These are phyloP conservation scores for Lepidocolaptes lacrymiger DNA, from an alignment of 2,797 vertebrate species.

Conservation along the genomic window DNA sequence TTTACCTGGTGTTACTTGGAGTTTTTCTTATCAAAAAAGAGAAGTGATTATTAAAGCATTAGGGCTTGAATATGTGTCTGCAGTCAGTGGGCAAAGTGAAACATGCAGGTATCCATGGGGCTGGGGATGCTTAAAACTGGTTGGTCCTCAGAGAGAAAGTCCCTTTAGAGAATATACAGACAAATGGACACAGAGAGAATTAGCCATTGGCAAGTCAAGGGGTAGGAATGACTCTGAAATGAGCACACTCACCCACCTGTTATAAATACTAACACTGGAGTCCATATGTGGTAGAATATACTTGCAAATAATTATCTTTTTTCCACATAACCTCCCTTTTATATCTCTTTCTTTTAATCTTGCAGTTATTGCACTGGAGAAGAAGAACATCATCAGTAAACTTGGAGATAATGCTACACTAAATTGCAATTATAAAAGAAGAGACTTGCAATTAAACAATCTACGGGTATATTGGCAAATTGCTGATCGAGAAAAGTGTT, in stretches of 20 bases:
- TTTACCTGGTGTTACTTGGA: background rate
- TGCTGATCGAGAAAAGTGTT: background rate
- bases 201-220: background rate
- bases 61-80: background rate
- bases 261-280: background rate
- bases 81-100: background rate
- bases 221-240: background rate
- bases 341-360: background rate
- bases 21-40: background rate
- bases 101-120: background rate
- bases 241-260: background rate
- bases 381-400: constrained; percentile 18
- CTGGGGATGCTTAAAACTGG: background rate
- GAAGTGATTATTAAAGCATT: background rate
- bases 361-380: background rate
- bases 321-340: background rate
- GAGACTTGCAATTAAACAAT: background rate
- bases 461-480: constrained; percentile 73
- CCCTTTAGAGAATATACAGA: background rate
- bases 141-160: background rate
- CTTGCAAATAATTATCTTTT: background rate
- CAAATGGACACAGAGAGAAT: background rate
- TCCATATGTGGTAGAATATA: background rate
- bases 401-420: constrained; percentile 50
- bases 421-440: constrained; percentile 10